A percentile compares a stretch with the other conserved stretches of the same genome.
phyloP scores from a whole-genome alignment of 2,113 vertebrate genomes.

The Saccopteryx bilineata region DNA sequence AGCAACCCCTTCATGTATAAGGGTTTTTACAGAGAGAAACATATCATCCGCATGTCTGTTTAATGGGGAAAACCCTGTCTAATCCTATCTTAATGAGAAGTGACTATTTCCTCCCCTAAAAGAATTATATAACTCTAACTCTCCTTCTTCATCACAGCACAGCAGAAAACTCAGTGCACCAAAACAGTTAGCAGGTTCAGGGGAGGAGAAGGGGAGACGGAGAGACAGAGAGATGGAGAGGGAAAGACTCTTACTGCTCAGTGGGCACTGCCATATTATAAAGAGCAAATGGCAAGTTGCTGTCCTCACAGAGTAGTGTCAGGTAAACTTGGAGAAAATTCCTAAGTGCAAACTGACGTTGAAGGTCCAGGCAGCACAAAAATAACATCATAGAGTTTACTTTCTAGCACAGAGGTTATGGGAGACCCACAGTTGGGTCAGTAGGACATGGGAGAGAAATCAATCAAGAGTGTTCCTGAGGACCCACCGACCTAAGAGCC shows the following conservation, averaged over 20 bases:
- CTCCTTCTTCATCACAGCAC: background rate
- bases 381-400: background rate
- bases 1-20: background rate
- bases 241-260: background rate
- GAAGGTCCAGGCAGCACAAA: background rate
- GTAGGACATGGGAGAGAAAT: background rate
- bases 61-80: background rate
- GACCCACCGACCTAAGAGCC: background rate
- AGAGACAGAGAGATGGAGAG: background rate
- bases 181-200: background rate
- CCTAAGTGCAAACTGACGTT: background rate
- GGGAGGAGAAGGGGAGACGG: background rate
- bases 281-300: background rate
- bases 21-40: background rate
- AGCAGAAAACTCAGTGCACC: background rate
- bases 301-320: background rate
- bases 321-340: background rate
- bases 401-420: background rate
- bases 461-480: background rate
- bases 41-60: background rate
- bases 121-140: background rate
- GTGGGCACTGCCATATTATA: background rate
- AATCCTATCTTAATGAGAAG: constrained; percentile 57
- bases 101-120: background rate
- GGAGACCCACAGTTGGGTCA: background rate